Percentiles rank a stretch among this genome's conserved stretches.
Conservation (phyloP, 2,797 vertebrate genomes). For the Nyctibius grandis region DNA sequence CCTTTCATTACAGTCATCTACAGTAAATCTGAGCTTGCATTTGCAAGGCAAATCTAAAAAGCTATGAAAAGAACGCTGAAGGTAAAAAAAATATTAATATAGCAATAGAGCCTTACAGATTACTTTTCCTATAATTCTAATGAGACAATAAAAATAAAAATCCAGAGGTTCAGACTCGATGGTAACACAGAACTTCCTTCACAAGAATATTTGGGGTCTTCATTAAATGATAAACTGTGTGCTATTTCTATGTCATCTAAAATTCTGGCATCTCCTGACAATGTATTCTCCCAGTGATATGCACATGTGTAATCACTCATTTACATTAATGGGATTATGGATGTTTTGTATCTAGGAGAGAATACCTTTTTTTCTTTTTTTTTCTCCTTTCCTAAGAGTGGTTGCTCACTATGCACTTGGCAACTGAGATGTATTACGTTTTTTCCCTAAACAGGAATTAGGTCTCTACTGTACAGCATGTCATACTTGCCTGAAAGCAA, state of each 20-base stretch:
- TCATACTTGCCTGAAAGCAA: conserved; percentile 61
- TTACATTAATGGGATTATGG: conserved; percentile 57
- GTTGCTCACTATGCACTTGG: neutral
- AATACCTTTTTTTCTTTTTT: neutral
- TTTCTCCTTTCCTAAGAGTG: neutral
- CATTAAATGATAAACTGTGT: neutral
- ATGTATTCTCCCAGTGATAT: neutral
- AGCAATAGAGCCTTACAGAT: conserved; percentile 4
- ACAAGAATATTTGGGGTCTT: conserved; percentile 13
- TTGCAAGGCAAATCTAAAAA: conserved; percentile 59
- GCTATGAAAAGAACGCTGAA: neutral
- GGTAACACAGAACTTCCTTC: neutral
- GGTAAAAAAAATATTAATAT: conserved; percentile 15
- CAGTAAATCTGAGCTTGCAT: conserved; percentile 23
- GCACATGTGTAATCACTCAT: conserved; percentile 42
- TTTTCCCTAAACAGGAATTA: conserved; percentile 48
- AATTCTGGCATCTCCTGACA: conserved; percentile 51
- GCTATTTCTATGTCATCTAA: conserved; percentile 33
- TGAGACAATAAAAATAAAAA: conserved; percentile 51
- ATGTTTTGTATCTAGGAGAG: conserved; percentile 39
- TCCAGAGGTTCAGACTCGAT: neutral
- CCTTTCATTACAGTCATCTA: conserved; percentile 53
- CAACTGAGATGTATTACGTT: conserved; percentile 5
- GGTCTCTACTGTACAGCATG: conserved; percentile 35
- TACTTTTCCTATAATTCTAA: conserved; percentile 22